Percentiles rank a stretch among this genome's conserved stretches.
Conservation (phyloP, 2,113 vertebrate species). For the Pygathrix nemaeus region DNA sequence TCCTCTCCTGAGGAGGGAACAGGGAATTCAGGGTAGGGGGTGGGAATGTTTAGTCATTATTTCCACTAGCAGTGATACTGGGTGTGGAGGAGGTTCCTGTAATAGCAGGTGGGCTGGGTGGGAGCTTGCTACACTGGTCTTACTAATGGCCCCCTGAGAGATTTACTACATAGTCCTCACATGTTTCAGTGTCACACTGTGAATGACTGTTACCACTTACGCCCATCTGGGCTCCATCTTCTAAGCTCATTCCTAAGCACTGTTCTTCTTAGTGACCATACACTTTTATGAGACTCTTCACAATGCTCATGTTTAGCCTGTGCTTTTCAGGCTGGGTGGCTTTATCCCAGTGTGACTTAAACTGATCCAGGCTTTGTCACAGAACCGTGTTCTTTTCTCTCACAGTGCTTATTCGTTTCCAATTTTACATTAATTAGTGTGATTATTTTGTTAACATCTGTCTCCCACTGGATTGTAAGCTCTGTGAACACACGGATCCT, state of each 20-base stretch:
- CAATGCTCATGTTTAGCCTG: not conserved
- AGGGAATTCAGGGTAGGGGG: not conserved
- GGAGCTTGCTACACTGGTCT: not conserved
- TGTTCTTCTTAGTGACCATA: not conserved
- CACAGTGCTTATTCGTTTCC: not conserved
- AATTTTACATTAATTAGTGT: slow-evolving; percentile 5
- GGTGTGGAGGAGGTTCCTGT: not conserved
- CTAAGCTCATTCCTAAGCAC: not conserved
- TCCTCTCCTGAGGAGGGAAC: not conserved
- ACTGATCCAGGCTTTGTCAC: not conserved
- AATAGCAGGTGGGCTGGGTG: not conserved
- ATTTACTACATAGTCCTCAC: not conserved
- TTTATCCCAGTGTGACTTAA: not conserved
- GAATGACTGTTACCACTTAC: not conserved
- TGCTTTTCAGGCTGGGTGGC: not conserved
- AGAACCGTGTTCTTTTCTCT: not conserved
- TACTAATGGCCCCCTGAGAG: not conserved
- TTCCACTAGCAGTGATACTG: not conserved
- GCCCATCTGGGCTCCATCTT: not conserved
- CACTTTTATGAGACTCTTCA: not conserved
- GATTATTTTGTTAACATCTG: slow-evolving; percentile 37
- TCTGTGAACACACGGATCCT: not conserved
- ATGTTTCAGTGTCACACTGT: not conserved
- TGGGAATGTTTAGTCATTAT: not conserved
- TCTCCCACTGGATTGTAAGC: not conserved